A percentile compares a stretch with the other conserved stretches of the same genome.
Conservation (phyloP, 2,113 vertebrate genomes). For the Microcebus murinus region DNA sequence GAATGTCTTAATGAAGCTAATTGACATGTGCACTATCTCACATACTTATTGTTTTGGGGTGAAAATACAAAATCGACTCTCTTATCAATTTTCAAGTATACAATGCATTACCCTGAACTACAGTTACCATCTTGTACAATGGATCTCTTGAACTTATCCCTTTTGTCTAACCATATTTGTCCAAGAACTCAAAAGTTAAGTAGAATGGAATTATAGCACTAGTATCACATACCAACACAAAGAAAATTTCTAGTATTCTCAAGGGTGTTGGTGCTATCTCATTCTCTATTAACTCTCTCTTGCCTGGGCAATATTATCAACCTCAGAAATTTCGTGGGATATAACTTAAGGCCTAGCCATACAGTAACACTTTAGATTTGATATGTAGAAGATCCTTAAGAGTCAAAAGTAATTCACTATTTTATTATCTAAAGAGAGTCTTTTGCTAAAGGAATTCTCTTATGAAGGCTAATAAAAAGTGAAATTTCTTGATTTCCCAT, state of each 20-base stretch:
- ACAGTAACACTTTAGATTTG: not conserved
- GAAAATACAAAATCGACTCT: not conserved
- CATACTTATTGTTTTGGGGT: not conserved
- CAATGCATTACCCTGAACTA: not conserved
- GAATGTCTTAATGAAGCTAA: not conserved
- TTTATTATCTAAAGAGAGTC: not conserved
- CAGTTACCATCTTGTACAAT: not conserved
- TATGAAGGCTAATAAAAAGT: constrained; percentile 36
- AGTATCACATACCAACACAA: not conserved
- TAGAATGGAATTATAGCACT: not conserved
- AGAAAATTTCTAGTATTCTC: not conserved
- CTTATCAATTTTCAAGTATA: not conserved
- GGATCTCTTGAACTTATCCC: not conserved
- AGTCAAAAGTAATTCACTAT: not conserved
- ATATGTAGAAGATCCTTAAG: not conserved
- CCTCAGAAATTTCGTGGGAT: not conserved
- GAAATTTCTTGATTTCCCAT: constrained; percentile 38
- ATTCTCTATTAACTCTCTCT: not conserved
- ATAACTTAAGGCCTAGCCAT: not conserved
- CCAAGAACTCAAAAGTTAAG: not conserved
- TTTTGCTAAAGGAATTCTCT: not conserved
- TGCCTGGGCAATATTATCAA: not conserved
- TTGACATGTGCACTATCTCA: not conserved
- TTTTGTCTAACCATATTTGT: not conserved
- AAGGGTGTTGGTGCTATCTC: not conserved